phyloP scores from a whole-genome alignment of 2,113 vertebrate genomes.

The Cariama cristata region DNA sequence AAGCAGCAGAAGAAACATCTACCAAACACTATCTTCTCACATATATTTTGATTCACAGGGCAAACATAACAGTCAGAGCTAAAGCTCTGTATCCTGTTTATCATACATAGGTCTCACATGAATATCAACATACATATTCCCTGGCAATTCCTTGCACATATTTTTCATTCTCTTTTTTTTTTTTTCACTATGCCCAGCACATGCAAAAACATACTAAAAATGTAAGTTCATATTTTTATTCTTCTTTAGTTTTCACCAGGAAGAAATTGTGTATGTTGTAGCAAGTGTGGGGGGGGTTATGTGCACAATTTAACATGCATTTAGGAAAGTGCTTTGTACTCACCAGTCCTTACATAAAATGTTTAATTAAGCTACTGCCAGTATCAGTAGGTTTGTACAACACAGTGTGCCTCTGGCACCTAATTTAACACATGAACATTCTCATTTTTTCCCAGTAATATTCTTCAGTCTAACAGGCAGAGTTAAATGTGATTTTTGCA shows the following conservation, averaged over 20 bases:
- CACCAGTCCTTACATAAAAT: not conserved
- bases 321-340: not conserved
- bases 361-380: not conserved
- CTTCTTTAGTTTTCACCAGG: not conserved
- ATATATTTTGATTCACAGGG: not conserved
- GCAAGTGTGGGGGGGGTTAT: not conserved
- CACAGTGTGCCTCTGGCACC: not conserved
- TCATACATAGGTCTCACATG: not conserved
- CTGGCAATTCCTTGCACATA: not conserved
- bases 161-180: not conserved
- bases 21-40: not conserved
- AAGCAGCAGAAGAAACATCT: not conserved
- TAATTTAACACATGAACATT: not conserved
- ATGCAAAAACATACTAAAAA: not conserved
- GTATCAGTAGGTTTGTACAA: not conserved
- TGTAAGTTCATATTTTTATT: not conserved
- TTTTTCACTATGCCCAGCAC: not conserved
- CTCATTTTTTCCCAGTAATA: not conserved
- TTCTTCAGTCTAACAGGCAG: not conserved
- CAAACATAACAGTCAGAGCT: not conserved
- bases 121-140: not conserved
- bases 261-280: not conserved
- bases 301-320: not conserved
- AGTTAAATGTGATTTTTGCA: not conserved
- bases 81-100: not conserved